These are phyloP conservation scores for Gobius niger DNA, from an alignment of 2,113 vertebrate species.

Conservation along the genomic window DNA sequence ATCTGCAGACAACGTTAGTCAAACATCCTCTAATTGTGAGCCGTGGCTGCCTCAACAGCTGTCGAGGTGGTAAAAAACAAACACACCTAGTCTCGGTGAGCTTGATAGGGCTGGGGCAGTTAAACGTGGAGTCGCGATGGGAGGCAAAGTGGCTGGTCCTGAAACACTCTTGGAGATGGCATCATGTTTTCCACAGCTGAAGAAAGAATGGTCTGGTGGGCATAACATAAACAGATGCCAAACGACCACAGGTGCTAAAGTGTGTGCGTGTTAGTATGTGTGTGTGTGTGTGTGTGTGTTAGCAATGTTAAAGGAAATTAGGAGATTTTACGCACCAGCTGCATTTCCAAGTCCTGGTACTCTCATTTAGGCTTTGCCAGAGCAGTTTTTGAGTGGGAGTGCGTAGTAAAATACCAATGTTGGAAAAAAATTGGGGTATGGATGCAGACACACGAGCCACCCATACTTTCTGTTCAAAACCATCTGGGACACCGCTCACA, in stretches of 20 bases:
- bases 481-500: too few species aligned
- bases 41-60: conserved; percentile 47
- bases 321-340: conserved; percentile 31
- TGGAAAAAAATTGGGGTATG: too few species aligned
- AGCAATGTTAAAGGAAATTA: conserved; percentile 31
- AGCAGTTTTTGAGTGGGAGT: neutral
- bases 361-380: conserved; percentile 1
- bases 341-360: conserved; percentile 10
- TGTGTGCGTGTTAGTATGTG: conserved; percentile 6
- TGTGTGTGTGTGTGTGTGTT: conserved; percentile 6
- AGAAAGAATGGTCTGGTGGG: conserved; percentile 14
- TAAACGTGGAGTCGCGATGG: conserved; percentile 37
- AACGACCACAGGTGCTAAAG: conserved; percentile 11
- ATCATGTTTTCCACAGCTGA: conserved; percentile 66
- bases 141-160: conserved; percentile 36
- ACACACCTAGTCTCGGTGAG: conserved; percentile 16
- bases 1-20: conserved; percentile 54
- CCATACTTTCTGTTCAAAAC: too few species aligned
- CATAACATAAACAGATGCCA: conserved; percentile 49
- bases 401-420: too few species aligned
- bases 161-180: conserved; percentile 41
- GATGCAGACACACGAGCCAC: too few species aligned
- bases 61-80: conserved; percentile 23
- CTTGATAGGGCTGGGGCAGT: conserved; percentile 41
- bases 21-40: conserved; percentile 47